Evolutionary conservation across 2,888 invertebrate species (phyloP).

Genomic region (Toxonevra muliebris): DNA sequence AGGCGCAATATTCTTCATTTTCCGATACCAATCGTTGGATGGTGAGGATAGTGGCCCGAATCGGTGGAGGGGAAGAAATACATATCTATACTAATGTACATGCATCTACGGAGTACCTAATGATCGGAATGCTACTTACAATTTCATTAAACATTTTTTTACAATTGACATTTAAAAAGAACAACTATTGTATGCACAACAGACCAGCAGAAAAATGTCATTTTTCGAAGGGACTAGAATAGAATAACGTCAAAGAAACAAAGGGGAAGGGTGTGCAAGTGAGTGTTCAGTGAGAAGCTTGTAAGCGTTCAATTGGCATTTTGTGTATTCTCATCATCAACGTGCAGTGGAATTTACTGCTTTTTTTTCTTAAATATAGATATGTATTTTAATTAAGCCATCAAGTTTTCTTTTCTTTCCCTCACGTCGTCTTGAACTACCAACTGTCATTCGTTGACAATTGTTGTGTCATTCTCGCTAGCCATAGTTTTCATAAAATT

Average conservation of each 20-base stretch:
- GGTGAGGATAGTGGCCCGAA: constrained; percentile 8
- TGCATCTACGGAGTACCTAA: too few relatives aligned
- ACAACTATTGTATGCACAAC: background rate
- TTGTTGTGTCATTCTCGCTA: constrained; percentile 41
- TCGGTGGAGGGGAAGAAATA: too few relatives aligned
- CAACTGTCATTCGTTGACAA: constrained; percentile 38
- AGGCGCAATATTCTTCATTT: background rate
- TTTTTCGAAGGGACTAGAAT: too few relatives aligned
- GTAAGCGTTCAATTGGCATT: constrained; percentile 28
- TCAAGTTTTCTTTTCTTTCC: constrained; percentile 40
- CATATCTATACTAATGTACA: too few relatives aligned
- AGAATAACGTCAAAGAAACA: background rate
- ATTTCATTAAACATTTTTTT: constrained; percentile 26
- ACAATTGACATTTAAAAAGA: background rate
- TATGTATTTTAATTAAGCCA: constrained; percentile 56
- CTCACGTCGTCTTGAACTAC: constrained; percentile 22
- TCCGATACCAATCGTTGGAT: constrained; percentile 3
- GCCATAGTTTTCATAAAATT: background rate
- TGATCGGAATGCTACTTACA: too few relatives aligned
- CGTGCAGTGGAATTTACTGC: background rate
- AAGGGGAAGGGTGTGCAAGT: constrained; percentile 15
- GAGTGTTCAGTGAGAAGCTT: background rate
- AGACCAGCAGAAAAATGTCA: background rate
- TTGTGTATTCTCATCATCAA: constrained; percentile 1
- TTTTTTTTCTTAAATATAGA: constrained; percentile 17